Base-by-base conservation (phyloP, 2,113 vertebrate species). In the Sturnus vulgaris region DNA sequence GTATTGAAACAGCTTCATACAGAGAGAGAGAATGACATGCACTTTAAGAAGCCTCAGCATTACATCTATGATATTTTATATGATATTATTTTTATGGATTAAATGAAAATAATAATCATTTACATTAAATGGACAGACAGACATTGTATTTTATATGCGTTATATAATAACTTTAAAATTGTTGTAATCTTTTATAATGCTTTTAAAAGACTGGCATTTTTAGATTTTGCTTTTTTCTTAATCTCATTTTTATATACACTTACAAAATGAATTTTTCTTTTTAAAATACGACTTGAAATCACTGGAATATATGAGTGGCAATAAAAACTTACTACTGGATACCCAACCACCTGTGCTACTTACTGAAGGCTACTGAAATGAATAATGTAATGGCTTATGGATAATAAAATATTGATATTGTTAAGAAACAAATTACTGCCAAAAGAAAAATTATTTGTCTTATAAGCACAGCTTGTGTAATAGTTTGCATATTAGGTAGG, bases 361-460 rank as follows among this genome's bases (percentile, higher is more conserved):
- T 95, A 92, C 77, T 75, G 13, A 17, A 76, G 46, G 39, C 30
- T 61, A 80, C 47, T 96, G 73, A 94, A 95, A 83, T 95, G 96
- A 96, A 96, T 94, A 89, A 95, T 66, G 55, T 90, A 94, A 95
- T 95, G 28, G 39, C 16, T 95, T 93, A 88, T 82, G 25, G 49
- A 71, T 97, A 93, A 96, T 94, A 96, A 96, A 97, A 72, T 95
- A 89, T 44, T 85, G 65, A 64, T 92, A 92, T 12, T 81, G 56
- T 92, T 95, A 93, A 90, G 39, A 96, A 57, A 75, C 15, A 97
- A 95, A 96, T 89, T 92, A 88, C 52, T 96, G 35, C n/a, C 40
- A 75, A 84, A 88, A 76, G 17, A 92, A 75, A 84, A 88, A 40
- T 72, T 3, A 92, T 92, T 91, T 89, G 55, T 88, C 57, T 94